Evolutionary conservation across 2,113 vertebrate genomes (phyloP), one percentile per base, ranked within the genome.

Genomic region (Notothenia rossii): DNA sequence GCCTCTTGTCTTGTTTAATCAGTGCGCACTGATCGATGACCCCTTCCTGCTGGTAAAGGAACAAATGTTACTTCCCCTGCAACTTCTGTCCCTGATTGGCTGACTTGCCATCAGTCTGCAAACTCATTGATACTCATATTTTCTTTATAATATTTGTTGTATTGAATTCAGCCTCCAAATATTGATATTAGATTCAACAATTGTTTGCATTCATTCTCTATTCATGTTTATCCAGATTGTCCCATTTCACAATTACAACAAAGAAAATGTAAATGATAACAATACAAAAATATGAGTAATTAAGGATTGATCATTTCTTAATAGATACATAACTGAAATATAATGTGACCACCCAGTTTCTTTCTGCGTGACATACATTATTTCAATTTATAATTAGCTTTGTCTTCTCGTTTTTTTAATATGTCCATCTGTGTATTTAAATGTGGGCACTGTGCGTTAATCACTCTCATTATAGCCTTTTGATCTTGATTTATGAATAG

Each of bases 1-100:
- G 73, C 70, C 58, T 81, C 86, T 78, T 91, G 88, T 93, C 89
- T 90, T 64, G 85, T 90, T 89, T 86, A 89, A 91, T 93, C 91
- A 86, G 80, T 70, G 68, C 67, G 63, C 20, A 5, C 63, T 77
- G 74, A 82, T 86, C 82, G 67, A 88, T 88, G 80, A 58, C 46
- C 60, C 43, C 51, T 3, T 51, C 64, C 75, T 72, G 46, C 67
- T 75, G 75, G 82, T 80, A 61, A 65, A 79, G 15, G 70, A 81
- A 56, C 40, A 36, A 77, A 22, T 58, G 71, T 82, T 84, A 58
- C 49, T 58, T 55, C 73, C 75, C 61, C 62, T 69, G 15, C 36
- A 22, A 54, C 69, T 65, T 36, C 75, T 78, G 33, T 20, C 36
- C 50, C 49, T 62, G 64, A 75, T 87, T 75, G 70, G 71, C 70